Conservation (phyloP, 2,113 vertebrate genomes). For the Mobula hypostoma region DNA sequence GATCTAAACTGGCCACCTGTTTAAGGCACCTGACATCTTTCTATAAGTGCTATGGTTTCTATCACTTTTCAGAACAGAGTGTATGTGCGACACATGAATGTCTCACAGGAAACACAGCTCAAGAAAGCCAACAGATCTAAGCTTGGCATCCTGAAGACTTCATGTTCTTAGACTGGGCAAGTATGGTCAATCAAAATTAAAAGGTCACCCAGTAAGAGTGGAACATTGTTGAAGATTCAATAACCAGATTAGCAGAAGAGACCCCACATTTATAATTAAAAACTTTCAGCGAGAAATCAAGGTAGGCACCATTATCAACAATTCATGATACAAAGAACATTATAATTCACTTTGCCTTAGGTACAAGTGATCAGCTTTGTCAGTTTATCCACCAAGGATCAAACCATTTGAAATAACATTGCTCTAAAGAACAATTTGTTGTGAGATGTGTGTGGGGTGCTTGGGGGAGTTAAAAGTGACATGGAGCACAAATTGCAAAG, state of each 20-base stretch:
- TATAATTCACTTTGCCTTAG: too few relatives aligned
- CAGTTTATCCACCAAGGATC: neutral
- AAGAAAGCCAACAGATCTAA: neutral
- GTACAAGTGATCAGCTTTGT: neutral
- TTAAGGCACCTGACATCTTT: neutral
- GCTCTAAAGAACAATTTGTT: neutral
- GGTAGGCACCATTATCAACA: neutral
- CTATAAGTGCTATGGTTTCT: neutral
- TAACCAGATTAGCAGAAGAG: neutral
- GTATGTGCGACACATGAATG: too few relatives aligned
- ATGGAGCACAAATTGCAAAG: neutral
- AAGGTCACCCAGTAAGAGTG: neutral
- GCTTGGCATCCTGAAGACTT: neutral
- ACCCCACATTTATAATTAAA: neutral
- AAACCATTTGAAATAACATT: neutral
- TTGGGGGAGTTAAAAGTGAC: neutral
- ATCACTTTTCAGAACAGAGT: neutral
- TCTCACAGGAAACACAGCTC: neutral
- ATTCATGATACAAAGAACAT: neutral
- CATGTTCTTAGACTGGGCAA: neutral
- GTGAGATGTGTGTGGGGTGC: neutral
- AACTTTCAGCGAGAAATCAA: neutral
- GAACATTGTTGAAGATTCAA: neutral
- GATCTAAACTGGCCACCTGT: neutral
- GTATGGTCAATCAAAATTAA: neutral